phyloP scores from a whole-genome alignment of 2,888 invertebrate species.

The Lobophora halterata region DNA sequence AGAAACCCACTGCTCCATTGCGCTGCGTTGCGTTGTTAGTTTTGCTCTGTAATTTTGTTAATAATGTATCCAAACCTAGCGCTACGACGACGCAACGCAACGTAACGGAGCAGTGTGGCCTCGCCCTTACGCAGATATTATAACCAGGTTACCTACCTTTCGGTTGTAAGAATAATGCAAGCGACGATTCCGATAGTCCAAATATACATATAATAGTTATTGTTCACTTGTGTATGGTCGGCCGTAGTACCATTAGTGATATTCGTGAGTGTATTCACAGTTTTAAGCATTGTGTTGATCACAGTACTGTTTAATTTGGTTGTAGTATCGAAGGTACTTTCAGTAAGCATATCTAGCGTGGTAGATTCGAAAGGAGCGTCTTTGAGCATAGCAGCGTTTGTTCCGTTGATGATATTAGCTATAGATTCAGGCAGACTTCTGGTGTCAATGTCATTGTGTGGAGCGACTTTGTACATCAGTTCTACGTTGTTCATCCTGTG shows the following conservation, averaged over 20 bases:
- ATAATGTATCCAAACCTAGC: too few species aligned
- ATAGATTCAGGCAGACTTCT: slow-evolving; percentile 10
- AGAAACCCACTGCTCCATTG: too few species aligned
- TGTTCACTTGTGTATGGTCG: slow-evolving; percentile 41
- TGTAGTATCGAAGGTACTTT: slow-evolving; percentile 15
- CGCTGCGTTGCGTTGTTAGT: too few species aligned
- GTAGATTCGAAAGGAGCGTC: slow-evolving; percentile 2
- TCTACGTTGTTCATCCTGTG: slow-evolving; percentile 72
- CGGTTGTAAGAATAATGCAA: slow-evolving; percentile 82
- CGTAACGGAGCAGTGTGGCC: too few species aligned
- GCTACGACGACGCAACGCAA: too few species aligned
- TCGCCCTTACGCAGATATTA: too few species aligned
- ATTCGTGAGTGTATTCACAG: slow-evolving; percentile 49
- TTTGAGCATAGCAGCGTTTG: slow-evolving; percentile 15
- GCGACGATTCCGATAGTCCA: slow-evolving; percentile 81
- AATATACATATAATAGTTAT: slow-evolving; percentile 73
- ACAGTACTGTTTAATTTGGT: slow-evolving; percentile 46
- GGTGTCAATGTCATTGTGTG: slow-evolving; percentile 6
- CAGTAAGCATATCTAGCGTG: too few species aligned
- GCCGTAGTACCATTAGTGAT: slow-evolving; percentile 43
- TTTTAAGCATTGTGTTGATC: slow-evolving; percentile 53
- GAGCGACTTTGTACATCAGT: slow-evolving; percentile 25
- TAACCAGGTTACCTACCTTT: slow-evolving; percentile 66
- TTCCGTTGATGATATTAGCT: slow-evolving; percentile 25
- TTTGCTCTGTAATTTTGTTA: too few species aligned